Evolutionary conservation across 2,888 invertebrate species (phyloP).

Genomic region (Branchipolynoe longqiensis): DNA sequence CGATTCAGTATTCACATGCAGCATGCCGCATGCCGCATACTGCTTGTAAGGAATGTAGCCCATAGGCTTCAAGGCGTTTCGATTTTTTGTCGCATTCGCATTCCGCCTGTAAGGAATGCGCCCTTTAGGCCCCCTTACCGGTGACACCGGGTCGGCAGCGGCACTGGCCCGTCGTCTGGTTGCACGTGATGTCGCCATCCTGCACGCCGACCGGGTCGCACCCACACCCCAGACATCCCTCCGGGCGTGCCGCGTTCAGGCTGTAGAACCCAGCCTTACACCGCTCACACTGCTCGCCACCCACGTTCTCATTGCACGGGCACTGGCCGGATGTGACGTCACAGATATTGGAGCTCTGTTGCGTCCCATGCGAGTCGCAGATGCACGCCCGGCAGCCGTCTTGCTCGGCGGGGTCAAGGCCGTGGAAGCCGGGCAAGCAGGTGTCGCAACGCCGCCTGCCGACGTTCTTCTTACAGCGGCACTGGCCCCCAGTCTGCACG

Average conservation of each 20-base stretch:
- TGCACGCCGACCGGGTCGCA: constrained; percentile 50
- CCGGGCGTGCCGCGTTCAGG: not conserved
- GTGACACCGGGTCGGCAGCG: constrained; percentile 18
- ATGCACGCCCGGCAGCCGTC: constrained; percentile 50
- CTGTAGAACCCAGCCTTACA: constrained; percentile 68
- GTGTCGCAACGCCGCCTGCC: constrained; percentile 59
- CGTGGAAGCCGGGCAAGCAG: constrained; percentile 49
- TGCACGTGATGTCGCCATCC: not conserved
- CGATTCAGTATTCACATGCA: too few species aligned
- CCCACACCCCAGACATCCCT: constrained; percentile 41
- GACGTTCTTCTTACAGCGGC: constrained; percentile 62
- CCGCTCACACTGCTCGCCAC: constrained; percentile 67
- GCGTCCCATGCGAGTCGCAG: constrained; percentile 49
- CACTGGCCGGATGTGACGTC: constrained; percentile 65
- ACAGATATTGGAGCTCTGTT: not conserved
- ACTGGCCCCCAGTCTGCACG: constrained; percentile 66
- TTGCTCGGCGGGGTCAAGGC: constrained; percentile 27
- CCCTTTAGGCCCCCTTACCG: too few species aligned
- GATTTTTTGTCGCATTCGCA: too few species aligned
- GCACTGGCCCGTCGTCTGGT: constrained; percentile 50
- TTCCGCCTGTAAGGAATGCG: too few species aligned
- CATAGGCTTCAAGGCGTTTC: too few species aligned
- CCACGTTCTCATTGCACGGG: constrained; percentile 69
- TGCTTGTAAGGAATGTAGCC: too few species aligned
- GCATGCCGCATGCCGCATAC: too few species aligned